These are phyloP conservation scores for Oncorhynchus tshawytscha DNA, from an alignment of 2,113 vertebrate species.

Conservation along the genomic window DNA sequence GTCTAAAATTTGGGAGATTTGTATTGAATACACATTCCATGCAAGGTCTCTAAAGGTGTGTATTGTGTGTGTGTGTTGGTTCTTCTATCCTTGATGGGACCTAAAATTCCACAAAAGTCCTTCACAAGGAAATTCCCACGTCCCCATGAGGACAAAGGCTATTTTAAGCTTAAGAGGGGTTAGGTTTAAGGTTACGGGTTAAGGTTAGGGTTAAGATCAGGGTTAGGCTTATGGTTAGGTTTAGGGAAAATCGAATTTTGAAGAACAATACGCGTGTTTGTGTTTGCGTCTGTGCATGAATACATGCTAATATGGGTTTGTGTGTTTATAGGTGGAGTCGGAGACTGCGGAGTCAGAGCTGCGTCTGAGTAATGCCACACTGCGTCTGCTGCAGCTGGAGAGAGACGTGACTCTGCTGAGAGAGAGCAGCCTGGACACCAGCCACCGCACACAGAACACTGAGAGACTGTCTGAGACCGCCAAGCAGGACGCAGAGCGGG, in stretches of 20 bases:
- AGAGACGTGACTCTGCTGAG: slow-evolving; percentile 79
- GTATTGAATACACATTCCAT: too few species aligned
- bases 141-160: too few species aligned
- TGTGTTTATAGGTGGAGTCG: slow-evolving; percentile 79
- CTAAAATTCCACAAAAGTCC: too few species aligned
- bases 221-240: too few species aligned
- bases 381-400: slow-evolving; percentile 81
- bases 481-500: slow-evolving; percentile 72
- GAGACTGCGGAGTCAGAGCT: slow-evolving; percentile 86
- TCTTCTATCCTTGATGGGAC: too few species aligned
- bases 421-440: slow-evolving; percentile 74
- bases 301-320: background rate
- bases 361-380: slow-evolving; percentile 81
- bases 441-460: slow-evolving; percentile 61
- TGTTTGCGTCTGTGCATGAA: background rate
- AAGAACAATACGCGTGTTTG: background rate
- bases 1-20: too few species aligned
- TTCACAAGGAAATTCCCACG: too few species aligned
- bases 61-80: background rate
- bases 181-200: too few species aligned
- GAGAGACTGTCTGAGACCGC: slow-evolving; percentile 63
- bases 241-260: too few species aligned
- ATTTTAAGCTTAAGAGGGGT: too few species aligned
- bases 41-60: background rate
- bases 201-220: too few species aligned